These are phyloP conservation scores for Theristicus caerulescens DNA, from an alignment of 2,113 vertebrate genomes.

Conservation along the genomic window DNA sequence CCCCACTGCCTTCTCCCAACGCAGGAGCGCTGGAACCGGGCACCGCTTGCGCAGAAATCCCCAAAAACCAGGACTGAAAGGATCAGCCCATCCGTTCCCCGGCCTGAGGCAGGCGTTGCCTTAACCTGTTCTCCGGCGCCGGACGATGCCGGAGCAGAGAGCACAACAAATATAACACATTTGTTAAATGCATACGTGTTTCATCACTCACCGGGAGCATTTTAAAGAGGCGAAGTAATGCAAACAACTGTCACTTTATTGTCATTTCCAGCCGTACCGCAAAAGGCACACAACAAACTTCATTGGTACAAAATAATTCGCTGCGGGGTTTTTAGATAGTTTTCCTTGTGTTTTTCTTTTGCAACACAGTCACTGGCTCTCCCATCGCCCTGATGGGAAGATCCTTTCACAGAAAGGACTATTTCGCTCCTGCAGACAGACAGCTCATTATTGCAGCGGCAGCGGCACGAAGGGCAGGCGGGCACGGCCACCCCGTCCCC, in stretches of 20 bases:
- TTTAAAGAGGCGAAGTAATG: background rate
- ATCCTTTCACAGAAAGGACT: conserved; percentile 96
- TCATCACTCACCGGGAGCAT: background rate
- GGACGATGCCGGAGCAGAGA: background rate
- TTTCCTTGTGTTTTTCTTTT: background rate
- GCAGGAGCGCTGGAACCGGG: accelerated
- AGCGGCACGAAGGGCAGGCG: background rate
- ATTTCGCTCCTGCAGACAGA: conserved; percentile 65
- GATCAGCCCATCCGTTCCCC: background rate
- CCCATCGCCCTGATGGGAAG: conserved; percentile 53
- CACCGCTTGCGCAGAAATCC: background rate
- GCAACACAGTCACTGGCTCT: conserved; percentile 38
- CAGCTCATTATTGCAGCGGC: conserved; percentile 57
- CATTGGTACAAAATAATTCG: conserved; percentile 71
- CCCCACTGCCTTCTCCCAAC: accelerated
- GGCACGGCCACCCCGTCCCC: background rate
- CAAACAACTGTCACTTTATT: conserved; percentile 87
- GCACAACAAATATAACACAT: accelerated
- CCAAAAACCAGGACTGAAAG: background rate
- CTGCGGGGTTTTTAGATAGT: background rate
- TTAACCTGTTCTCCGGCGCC: accelerated
- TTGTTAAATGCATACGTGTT: accelerated
- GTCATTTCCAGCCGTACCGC: conserved; percentile 77
- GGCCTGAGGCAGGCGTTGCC: background rate
- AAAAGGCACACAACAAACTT: conserved; percentile 81